Percentiles rank a stretch among this genome's conserved stretches.
Conservation (phyloP, 2,797 vertebrate genomes). For the Podargus strigoides region DNA sequence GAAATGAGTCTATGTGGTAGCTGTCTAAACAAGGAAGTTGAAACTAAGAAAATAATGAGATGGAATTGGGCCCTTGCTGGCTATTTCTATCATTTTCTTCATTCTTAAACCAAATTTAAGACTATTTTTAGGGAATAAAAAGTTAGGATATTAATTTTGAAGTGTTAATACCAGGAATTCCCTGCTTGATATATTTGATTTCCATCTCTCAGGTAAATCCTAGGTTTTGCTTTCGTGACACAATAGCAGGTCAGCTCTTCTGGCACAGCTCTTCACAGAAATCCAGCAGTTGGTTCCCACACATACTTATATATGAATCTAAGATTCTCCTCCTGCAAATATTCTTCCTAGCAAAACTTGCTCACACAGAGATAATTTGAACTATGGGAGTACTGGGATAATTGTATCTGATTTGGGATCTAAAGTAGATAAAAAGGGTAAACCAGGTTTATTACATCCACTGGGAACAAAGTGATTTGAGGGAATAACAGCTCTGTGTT, state of each 20-base stretch:
- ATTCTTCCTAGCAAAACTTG: not conserved
- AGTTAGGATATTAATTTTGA: not conserved
- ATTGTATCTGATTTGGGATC: constrained; percentile 2
- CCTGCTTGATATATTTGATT: not conserved
- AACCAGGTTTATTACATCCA: not conserved
- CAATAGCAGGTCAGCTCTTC: not conserved
- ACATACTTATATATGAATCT: not conserved
- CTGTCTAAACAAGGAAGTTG: not conserved
- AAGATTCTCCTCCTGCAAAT: not conserved
- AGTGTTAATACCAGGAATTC: not conserved
- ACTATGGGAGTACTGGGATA: not conserved
- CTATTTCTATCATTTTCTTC: not conserved
- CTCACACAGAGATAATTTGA: not conserved
- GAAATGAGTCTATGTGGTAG: not conserved
- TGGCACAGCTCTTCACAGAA: not conserved
- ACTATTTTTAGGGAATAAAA: not conserved
- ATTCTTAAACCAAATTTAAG: not conserved
- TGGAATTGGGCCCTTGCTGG: not conserved
- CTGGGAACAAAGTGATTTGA: not conserved
- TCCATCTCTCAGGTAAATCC: not conserved
- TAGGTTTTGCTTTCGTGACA: not conserved
- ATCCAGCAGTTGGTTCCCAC: not conserved
- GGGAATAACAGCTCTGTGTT: constrained; percentile 3
- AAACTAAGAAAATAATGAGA: not conserved
- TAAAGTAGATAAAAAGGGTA: not conserved